Evolutionary conservation across 92 coral and sea anemone genomes (phyloP).

Genomic region (Zoanthus sociatus): DNA sequence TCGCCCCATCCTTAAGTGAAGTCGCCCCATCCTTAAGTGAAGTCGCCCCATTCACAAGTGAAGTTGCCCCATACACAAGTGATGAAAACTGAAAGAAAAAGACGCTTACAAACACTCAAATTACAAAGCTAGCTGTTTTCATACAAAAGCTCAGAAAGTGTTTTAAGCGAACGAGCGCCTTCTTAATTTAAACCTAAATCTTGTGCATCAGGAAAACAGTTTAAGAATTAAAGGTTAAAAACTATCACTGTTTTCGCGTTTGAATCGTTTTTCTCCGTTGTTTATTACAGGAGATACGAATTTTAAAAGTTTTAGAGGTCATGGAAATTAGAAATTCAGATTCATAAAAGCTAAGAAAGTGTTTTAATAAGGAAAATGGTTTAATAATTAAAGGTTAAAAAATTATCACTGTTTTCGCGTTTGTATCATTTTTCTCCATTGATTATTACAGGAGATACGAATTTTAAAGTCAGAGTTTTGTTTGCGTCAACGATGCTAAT

Average conservation of each 20-base stretch:
- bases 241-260: too few species aligned
- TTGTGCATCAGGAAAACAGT: too few species aligned
- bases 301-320: too few species aligned
- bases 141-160: constrained; percentile 7
- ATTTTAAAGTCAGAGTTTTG: constrained; percentile 2
- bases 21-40: neutral
- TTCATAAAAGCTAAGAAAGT: constrained; percentile 2
- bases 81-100: constrained; percentile 6
- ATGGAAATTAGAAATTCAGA: constrained; percentile 1
- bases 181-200: neutral
- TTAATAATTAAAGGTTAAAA: constrained; percentile 3
- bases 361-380: neutral
- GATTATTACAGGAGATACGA: constrained; percentile 7
- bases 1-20: neutral
- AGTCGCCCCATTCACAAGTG: neutral
- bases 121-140: constrained; percentile 1
- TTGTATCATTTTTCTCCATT: constrained; percentile 3
- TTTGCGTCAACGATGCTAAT: constrained; percentile 5
- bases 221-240: too few species aligned
- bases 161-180: neutral
- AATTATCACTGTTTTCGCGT: constrained; percentile 4
- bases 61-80: neutral
- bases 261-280: too few species aligned
- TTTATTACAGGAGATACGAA: too few species aligned
- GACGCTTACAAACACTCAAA: constrained; percentile 7